Evolutionary conservation across 2,797 vertebrate species (phyloP), one percentile per base, ranked within the genome.

Genomic region (Falco naumanni): DNA sequence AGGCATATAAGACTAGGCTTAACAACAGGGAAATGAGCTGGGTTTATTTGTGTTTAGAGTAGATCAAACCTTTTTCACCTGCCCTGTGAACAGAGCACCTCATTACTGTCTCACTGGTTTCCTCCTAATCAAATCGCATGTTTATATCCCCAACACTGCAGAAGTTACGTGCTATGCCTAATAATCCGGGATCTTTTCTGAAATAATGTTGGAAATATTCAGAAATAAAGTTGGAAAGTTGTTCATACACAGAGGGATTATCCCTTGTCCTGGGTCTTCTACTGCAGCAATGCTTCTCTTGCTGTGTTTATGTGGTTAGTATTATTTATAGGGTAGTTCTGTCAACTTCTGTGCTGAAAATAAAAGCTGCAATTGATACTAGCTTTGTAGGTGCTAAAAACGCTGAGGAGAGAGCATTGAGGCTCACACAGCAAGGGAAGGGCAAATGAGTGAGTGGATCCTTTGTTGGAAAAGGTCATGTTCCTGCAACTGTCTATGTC

Each of bases 11-110:
- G 53, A 33, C 51, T 66, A 64, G 31, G 53, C n/a, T 84, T 93
- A 94, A 83, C 87, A 90, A 18, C 37, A 71, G 82, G 64, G 66
- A 95, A 95, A 91, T 56, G 83, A 77, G 33, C 39, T 4, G 13
- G 39, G 41, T 95, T 97, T 91, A 92, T 96, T 96, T 95, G 71
- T 0, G 2, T 96, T 93, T 85, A 37, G 79, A 57, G 59, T 33
- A 85, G 76, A 87, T 96, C 94, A 86, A 82, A 69, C 53, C 68
- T 50, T 66, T 33, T 54, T 80, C 90, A 80, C 87, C 45, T 86
- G 54, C 50, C 92, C 60, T 56, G 63, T 78, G 90, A 89, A 68
- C 31, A 75, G 76, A 87, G 41, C 48, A 81, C 79, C 60, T 92
- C 2, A 0, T 79, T 93, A 45, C 45, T 65, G 41, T 56, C 41